Percentiles rank a stretch among this genome's conserved stretches.
Evolutionary conservation across 2,888 invertebrate genomes (phyloP).

Genomic region (Aleiodes testaceus): DNA sequence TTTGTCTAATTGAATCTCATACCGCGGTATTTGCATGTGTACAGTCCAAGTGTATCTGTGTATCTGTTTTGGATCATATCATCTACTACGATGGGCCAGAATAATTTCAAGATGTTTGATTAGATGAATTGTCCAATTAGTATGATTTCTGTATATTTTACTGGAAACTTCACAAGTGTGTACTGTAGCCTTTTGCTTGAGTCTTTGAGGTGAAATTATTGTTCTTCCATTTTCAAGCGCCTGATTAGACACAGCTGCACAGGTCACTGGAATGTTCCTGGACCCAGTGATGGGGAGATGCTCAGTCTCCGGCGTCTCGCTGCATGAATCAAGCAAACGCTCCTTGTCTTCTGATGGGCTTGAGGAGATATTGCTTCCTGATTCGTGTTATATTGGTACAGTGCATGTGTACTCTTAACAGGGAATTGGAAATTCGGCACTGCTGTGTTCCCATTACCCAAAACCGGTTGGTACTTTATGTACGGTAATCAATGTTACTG

Average conservation of each 20-base stretch:
- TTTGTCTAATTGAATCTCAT: slow-evolving; percentile 1
- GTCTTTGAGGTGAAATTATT: not conserved
- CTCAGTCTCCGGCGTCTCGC: not conserved
- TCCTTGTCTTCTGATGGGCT: slow-evolving; percentile 19
- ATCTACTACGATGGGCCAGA: not conserved
- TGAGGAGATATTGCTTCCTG: not conserved
- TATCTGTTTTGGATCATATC: not conserved
- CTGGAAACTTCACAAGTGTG: slow-evolving; percentile 2
- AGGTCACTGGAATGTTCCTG: not conserved
- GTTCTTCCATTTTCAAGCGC: not conserved
- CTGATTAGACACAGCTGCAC: not conserved
- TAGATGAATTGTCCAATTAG: slow-evolving; percentile 10
- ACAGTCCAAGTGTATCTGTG: not conserved
- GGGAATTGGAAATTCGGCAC: slow-evolving; percentile 63
- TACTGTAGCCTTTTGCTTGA: not conserved
- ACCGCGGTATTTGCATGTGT: slow-evolving; percentile 38
- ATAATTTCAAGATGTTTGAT: slow-evolving; percentile 17
- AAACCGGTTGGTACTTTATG: slow-evolving; percentile 56
- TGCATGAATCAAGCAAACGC: not conserved
- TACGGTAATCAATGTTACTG: slow-evolving; percentile 44
- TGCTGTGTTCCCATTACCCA: slow-evolving; percentile 56
- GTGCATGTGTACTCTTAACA: slow-evolving; percentile 57
- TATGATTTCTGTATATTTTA: not conserved
- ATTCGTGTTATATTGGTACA: slow-evolving; percentile 59
- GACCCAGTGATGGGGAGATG: not conserved